Conservation (phyloP, 1,140 invertebrate species). For the Wasmannia auropunctata region DNA sequence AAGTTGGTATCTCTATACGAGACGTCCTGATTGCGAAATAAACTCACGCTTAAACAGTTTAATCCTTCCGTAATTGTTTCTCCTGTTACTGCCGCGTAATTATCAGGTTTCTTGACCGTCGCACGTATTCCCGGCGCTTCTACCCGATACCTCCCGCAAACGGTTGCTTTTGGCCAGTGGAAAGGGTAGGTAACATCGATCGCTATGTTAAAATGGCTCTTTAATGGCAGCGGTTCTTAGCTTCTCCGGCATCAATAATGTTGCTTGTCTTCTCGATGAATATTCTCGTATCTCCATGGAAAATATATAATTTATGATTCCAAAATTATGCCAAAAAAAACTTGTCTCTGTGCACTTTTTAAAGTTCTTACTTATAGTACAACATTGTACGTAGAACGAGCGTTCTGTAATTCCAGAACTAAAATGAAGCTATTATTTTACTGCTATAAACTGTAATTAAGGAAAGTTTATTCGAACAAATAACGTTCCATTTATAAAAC, state of each 20-base stretch:
- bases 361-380: too few species aligned
- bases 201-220: background rate
- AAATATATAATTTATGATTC: background rate
- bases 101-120: slow-evolving; percentile 25
- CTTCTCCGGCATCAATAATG: background rate
- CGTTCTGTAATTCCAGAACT: background rate
- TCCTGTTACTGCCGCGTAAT: slow-evolving; percentile 7
- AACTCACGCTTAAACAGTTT: slow-evolving; percentile 8
- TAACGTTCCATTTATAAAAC: background rate
- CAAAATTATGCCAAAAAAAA: background rate
- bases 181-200: slow-evolving; percentile 26
- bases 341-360: background rate
- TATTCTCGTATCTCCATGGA: background rate
- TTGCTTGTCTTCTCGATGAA: background rate
- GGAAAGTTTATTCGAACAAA: background rate
- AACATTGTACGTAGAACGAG: background rate
- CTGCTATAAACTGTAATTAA: background rate
- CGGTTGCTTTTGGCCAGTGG: slow-evolving; percentile 49
- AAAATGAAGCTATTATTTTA: background rate
- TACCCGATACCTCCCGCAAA: background rate
- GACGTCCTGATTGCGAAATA: slow-evolving; percentile 28
- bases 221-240: background rate
- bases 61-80: slow-evolving; percentile 33
- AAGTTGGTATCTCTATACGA: slow-evolving; percentile 22
- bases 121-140: background rate